Evolutionary conservation across 2,113 vertebrate genomes (phyloP).

Genomic region (Halcyon malimbica): DNA sequence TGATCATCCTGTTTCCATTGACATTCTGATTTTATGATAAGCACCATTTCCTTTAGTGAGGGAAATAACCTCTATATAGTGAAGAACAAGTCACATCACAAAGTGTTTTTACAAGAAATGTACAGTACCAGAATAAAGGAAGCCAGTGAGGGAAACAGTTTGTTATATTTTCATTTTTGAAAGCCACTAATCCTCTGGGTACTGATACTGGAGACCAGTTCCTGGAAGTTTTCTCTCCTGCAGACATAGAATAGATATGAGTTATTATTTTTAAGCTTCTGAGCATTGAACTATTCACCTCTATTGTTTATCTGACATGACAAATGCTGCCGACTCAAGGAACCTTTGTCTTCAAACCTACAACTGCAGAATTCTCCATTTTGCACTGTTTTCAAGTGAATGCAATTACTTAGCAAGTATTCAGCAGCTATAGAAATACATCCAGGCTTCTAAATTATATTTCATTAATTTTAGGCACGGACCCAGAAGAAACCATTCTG

Average conservation of each 20-base stretch:
- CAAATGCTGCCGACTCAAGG: slow-evolving; percentile 52
- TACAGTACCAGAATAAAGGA: slow-evolving; percentile 57
- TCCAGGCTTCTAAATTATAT: neutral
- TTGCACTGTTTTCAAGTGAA: slow-evolving; percentile 37
- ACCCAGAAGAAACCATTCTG: slow-evolving; percentile 90
- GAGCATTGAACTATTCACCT: slow-evolving; percentile 68
- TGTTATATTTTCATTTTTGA: slow-evolving; percentile 70
- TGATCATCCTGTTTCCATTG: slow-evolving; percentile 34
- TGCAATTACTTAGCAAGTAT: slow-evolving; percentile 36
- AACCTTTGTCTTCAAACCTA: slow-evolving; percentile 61
- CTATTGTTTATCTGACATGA: slow-evolving; percentile 70
- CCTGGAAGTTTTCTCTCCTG: slow-evolving; percentile 68
- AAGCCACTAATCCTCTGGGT: slow-evolving; percentile 68
- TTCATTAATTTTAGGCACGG: slow-evolving; percentile 80
- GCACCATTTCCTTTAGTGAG: slow-evolving; percentile 12
- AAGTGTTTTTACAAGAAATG: slow-evolving; percentile 52
- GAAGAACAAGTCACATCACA: slow-evolving; percentile 44
- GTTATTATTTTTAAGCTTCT: slow-evolving; percentile 72
- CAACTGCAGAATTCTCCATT: slow-evolving; percentile 51
- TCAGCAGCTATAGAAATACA: slow-evolving; percentile 1
- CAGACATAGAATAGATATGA: slow-evolving; percentile 68
- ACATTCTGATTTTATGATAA: slow-evolving; percentile 25
- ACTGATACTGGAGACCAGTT: slow-evolving; percentile 64
- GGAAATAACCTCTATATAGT: slow-evolving; percentile 18
- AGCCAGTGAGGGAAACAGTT: slow-evolving; percentile 53